Base-by-base conservation (phyloP, 92 coral and sea anemone species). In the Scolanthus callimorphus region DNA sequence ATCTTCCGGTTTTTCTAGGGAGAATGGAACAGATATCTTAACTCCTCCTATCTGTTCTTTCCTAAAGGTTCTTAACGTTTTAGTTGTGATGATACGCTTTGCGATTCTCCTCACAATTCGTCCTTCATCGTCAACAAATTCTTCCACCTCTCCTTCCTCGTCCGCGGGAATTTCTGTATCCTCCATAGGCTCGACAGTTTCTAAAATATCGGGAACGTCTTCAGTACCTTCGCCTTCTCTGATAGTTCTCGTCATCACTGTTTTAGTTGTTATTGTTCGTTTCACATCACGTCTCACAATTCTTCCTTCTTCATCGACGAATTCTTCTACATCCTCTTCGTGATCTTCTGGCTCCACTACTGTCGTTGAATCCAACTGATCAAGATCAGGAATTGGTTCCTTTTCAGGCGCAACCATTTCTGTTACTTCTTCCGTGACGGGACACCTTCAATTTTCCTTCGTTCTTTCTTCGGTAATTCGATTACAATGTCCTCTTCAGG, bases 81-180 rank as follows among this genome's bases (percentile, higher is more conserved):
- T 69, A 9, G 72, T 77, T 3, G 63, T 78, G 0, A 76, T 30
- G 20, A 77, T 59, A 15, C 74, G 59, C 28, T 29, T 62, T 15
- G 69, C 69, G 17, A 73, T 51, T 27, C 80, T 46, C 30, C 59
- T 75, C 25, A 85, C 83, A n/a, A 55, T 67, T 49, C 71, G 71
- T 17, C 91, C 91, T 34, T 79, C 65, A 22, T 68, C 85, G 28
- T 80, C 87, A 3, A 69, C 39, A 38, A 54, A 76, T 21, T 76
- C 84, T 22, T 75, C 85, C 38, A 70, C 45, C 43, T 52, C 71
- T 41, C 64, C 84, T 49, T 75, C 51, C 11, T 31, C 50, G n/a
- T n/a, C n/a, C 49, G 47, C 47, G 11, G 26, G 52, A 6, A 23
- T 51, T 57, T 46, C 51, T 2, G 43, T 19, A 29, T 37, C 45